phyloP scores from a whole-genome alignment of 2,113 vertebrate species.

The Parus major region DNA sequence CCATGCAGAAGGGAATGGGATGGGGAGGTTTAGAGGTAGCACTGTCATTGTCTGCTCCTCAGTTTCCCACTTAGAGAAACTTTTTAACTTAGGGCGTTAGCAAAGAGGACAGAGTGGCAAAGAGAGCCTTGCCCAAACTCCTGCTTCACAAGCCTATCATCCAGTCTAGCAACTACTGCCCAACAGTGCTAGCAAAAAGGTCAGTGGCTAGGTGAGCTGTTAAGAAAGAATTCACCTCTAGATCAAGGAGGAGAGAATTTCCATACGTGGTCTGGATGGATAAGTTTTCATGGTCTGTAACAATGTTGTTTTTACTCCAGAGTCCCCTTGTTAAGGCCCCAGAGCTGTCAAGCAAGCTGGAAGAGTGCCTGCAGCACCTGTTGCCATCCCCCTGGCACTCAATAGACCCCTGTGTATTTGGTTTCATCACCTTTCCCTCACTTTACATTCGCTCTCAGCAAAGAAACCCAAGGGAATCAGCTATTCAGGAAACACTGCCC shows the following conservation, averaged over 20 bases:
- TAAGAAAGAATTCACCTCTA: not conserved
- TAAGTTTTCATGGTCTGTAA: not conserved
- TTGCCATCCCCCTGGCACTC: not conserved
- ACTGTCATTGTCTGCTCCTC: not conserved
- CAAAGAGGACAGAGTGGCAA: not conserved
- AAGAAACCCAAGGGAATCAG: conserved; percentile 1
- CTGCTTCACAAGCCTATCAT: not conserved
- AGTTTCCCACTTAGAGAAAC: not conserved
- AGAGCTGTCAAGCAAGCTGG: not conserved
- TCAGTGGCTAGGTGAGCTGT: not conserved
- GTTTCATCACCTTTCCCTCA: not conserved
- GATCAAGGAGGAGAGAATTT: not conserved
- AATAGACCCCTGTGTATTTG: not conserved
- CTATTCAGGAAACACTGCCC: not conserved
- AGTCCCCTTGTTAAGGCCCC: not conserved
- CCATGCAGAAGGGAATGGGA: not conserved
- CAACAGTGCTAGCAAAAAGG: not conserved
- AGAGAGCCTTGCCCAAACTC: not conserved
- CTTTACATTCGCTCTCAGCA: not conserved
- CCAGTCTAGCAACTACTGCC: not conserved
- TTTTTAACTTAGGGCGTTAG: not conserved
- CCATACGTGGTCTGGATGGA: not conserved
- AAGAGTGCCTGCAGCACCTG: not conserved
- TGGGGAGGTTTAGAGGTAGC: not conserved
- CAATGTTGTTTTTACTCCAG: not conserved